These are phyloP conservation scores for Leptoteleia sp. DNA, from an alignment of 1,140 invertebrate genomes.

Conservation along the genomic window DNA sequence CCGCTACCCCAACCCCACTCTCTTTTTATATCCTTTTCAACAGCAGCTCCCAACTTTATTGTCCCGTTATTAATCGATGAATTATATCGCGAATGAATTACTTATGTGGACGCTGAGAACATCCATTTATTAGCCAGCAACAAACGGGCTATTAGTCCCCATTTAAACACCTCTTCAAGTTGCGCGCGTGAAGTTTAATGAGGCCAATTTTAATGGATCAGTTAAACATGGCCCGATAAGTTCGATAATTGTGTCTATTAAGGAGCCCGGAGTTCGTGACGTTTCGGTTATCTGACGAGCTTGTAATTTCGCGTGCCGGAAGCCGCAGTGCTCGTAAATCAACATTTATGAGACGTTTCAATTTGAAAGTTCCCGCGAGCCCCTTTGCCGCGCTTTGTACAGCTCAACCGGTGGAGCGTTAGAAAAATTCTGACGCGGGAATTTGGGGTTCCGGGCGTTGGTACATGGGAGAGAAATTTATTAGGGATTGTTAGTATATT, in stretches of 20 bases:
- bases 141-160: slow-evolving; percentile 41
- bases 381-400: neutral
- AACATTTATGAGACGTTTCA: slow-evolving; percentile 25
- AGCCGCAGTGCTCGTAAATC: neutral
- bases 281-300: slow-evolving; percentile 6
- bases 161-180: slow-evolving; percentile 36
- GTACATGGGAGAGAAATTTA: no score
- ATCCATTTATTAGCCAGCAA: slow-evolving; percentile 28
- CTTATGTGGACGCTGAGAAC: slow-evolving; percentile 12
- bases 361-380: neutral
- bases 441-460: no score
- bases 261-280: slow-evolving; percentile 8
- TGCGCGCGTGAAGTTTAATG: slow-evolving; percentile 26
- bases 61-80: slow-evolving; percentile 27
- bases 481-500: no score
- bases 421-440: no score
- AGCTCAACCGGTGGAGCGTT: no score
- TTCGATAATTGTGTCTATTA: slow-evolving; percentile 42
- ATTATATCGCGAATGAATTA: slow-evolving; percentile 36
- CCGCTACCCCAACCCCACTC: neutral
- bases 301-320: neutral
- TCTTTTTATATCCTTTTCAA: neutral
- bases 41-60: slow-evolving; percentile 15
- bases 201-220: slow-evolving; percentile 43
- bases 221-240: slow-evolving; percentile 24